A percentile compares a stretch with the other conserved stretches of the same genome.
phyloP scores from a whole-genome alignment of 2,113 vertebrate species.

The Pangasianodon gigas region DNA sequence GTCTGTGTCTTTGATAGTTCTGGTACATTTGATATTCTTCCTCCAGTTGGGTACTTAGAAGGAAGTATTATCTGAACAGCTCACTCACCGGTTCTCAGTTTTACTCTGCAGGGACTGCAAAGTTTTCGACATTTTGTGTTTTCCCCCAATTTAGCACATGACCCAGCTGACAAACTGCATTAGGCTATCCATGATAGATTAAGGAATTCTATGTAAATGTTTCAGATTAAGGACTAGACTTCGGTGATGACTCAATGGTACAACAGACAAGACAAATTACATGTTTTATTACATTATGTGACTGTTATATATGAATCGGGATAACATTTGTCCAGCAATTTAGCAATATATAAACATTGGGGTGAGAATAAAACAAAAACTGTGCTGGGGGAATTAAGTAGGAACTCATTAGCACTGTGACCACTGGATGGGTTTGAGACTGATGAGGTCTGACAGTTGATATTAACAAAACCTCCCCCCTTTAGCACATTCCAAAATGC shows the following conservation, averaged over 20 bases:
- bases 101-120: background rate
- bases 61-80: background rate
- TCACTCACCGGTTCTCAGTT: background rate
- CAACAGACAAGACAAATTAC: too few relatives aligned
- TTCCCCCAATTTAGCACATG: background rate
- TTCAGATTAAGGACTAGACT: background rate
- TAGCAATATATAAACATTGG: background rate
- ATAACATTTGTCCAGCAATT: background rate
- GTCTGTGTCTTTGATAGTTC: background rate
- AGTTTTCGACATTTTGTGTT: background rate
- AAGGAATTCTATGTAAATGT: background rate
- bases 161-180: background rate
- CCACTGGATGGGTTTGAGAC: slow-evolving; percentile 29
- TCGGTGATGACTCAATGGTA: background rate
- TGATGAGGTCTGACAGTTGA: slow-evolving; percentile 38
- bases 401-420: background rate
- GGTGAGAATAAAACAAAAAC: background rate
- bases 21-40: background rate
- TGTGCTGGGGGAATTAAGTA: slow-evolving; percentile 22
- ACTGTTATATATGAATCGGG: background rate
- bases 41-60: background rate
- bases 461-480: background rate
- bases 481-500: background rate
- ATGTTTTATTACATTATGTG: background rate
- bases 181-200: background rate